Evolutionary conservation across 2,888 invertebrate species (phyloP), one percentile per base, ranked within the genome.

Genomic region (Acronicta alni): DNA sequence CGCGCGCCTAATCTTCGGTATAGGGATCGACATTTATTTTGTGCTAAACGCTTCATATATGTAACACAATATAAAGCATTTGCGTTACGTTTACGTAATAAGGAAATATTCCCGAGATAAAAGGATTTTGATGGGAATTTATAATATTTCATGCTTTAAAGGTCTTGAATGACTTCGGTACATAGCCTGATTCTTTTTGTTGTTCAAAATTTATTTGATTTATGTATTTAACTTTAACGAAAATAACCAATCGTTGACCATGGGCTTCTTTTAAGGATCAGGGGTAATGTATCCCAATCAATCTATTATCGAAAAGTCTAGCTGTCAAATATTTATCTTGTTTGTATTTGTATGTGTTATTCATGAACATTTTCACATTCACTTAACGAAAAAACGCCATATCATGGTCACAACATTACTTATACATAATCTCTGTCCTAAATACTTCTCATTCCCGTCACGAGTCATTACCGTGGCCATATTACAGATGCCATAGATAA

Each of bases 11-110:
- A 56, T 68, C 60, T 60, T 12, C 72, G n/a, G 15, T 47, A 60
- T 72, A 72, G 60, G 60, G 68, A 60, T 72, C 60, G 48, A 66
- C 55, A 60, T 23, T 52, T 55, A 66, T 48, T 49, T 63, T 32
- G 45, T 17, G 42, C 49, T 64, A 69, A 71, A 45, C 67, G 54
- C 52, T 52, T 18, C 44, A 41, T 65, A 65, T 59, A 38, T 37
- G 59, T 15, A 30, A 30, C 30, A 10, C 12, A 30, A 3, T 30
- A 30, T 12, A 12, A 12, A 8, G 30, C 30, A 12, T 30, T 30
- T 5, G 12, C 30, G 30, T 30, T 30, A 30, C 30, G 30, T 30
- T 65, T 20, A 53, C 55, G 49, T 44, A 8, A 32, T 71, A 49
- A 17, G 44, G 41, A 20, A 56, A 38, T 41, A 57, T 59, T 26